Evolutionary conservation across 1,140 invertebrate genomes (phyloP).

Genomic region (Leptopilina boulardi): DNA sequence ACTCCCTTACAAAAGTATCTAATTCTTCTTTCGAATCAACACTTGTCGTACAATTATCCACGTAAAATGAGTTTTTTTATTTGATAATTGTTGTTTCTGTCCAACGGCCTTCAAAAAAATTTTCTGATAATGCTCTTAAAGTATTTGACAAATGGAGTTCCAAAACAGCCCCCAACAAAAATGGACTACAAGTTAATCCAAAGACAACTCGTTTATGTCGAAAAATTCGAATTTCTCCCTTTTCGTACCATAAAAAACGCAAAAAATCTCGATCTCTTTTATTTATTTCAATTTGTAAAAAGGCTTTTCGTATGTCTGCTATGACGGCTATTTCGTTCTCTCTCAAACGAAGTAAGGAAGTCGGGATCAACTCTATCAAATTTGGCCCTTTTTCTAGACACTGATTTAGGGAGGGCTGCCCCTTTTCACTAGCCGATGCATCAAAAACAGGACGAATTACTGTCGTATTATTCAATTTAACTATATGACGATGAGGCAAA

Average conservation of each 20-base stretch:
- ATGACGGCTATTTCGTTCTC: conserved; percentile 56
- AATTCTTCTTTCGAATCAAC: background rate
- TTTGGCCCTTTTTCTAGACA: conserved; percentile 59
- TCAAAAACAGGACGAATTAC: conserved; percentile 58
- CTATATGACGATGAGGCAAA: conserved; percentile 62
- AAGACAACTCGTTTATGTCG: conserved; percentile 48
- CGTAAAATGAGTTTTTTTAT: conserved; percentile 35
- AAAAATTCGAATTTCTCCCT: conserved; percentile 7
- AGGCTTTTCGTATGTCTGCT: conserved; percentile 57
- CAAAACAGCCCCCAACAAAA: too few species aligned
- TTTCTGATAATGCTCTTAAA: conserved; percentile 47
- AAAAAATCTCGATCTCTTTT: conserved; percentile 18
- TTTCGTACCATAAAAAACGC: conserved; percentile 49
- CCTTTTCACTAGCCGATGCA: conserved; percentile 52
- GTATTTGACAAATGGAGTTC: conserved; percentile 22
- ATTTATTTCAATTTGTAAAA: background rate
- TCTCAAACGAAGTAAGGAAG: conserved; percentile 64
- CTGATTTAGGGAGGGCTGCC: conserved; percentile 48
- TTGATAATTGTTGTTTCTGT: background rate
- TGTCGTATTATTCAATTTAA: conserved; percentile 56
- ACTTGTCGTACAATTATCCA: conserved; percentile 4
- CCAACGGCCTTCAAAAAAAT: background rate
- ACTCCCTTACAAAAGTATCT: background rate
- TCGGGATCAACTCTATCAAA: conserved; percentile 66
- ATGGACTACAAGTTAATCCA: conserved; percentile 44